These are phyloP conservation scores for Drosophila siamana DNA, from an alignment of 2,888 invertebrate species.

Conservation along the genomic window DNA sequence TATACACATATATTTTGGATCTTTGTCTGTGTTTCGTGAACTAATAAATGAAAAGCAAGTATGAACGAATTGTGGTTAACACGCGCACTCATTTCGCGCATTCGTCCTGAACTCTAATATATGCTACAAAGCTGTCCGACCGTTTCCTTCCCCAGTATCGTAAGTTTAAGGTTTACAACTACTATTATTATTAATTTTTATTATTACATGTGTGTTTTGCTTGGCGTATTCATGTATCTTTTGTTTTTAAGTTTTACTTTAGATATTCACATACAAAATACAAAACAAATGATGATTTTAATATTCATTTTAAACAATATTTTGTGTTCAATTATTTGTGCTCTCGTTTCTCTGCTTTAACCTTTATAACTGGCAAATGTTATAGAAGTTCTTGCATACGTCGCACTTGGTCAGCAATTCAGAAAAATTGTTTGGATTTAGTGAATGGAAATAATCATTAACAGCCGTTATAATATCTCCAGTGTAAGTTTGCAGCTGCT, in stretches of 20 bases:
- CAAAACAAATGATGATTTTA: conserved; percentile 51
- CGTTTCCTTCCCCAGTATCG: conserved; percentile 7
- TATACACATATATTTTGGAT: conserved; percentile 74
- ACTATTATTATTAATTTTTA: background rate
- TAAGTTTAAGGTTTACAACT: conserved; percentile 1
- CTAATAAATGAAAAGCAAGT: conserved; percentile 67
- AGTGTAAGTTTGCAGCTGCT: conserved; percentile 13
- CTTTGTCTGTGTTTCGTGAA: conserved; percentile 81
- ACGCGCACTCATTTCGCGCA: conserved; percentile 10
- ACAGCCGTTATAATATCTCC: conserved; percentile 49
- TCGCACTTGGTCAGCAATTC: conserved; percentile 37
- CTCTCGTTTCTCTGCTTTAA: background rate
- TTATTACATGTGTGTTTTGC: conserved; percentile 24
- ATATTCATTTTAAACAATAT: conserved; percentile 47
- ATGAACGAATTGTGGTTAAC: conserved; percentile 31
- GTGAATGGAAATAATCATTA: conserved; percentile 46
- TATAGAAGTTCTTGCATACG: conserved; percentile 62
- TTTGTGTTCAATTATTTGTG: conserved; percentile 25
- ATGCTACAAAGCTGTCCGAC: background rate
- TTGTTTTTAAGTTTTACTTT: conserved; percentile 65
- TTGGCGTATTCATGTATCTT: conserved; percentile 42
- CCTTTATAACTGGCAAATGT: conserved; percentile 47
- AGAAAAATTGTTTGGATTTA: conserved; percentile 56
- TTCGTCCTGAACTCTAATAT: conserved; percentile 16
- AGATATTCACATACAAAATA: conserved; percentile 40